These are phyloP conservation scores for Cheilosia variabilis DNA, from an alignment of 2,888 invertebrate genomes.

Conservation along the genomic window DNA sequence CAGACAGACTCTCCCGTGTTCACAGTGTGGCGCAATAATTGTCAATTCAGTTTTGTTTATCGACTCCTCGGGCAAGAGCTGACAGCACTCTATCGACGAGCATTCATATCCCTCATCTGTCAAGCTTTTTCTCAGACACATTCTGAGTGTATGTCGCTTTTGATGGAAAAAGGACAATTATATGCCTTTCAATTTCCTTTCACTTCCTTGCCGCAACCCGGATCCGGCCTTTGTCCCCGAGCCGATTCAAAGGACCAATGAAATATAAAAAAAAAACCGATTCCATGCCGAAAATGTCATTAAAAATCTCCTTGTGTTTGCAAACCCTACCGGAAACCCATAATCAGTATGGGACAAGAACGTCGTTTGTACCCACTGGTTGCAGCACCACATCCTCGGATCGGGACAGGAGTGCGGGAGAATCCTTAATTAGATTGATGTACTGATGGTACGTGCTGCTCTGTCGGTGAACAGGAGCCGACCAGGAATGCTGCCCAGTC, in stretches of 20 bases:
- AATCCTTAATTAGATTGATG: slow-evolving; percentile 67
- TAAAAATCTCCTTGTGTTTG: slow-evolving; percentile 57
- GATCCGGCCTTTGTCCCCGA: neutral
- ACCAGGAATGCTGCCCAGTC: slow-evolving; percentile 40
- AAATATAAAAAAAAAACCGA: neutral
- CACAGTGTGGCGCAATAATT: no score
- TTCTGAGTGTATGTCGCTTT: slow-evolving; percentile 9
- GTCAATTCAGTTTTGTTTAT: no score
- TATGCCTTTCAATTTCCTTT: slow-evolving; percentile 41
- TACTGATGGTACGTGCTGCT: slow-evolving; percentile 38
- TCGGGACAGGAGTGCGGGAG: slow-evolving; percentile 26
- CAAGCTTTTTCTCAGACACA: slow-evolving; percentile 39
- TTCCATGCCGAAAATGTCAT: slow-evolving; percentile 55
- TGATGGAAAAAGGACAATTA: slow-evolving; percentile 56
- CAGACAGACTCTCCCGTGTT: no score
- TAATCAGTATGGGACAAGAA: slow-evolving; percentile 56
- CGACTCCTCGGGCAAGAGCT: no score
- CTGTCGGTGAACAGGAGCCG: slow-evolving; percentile 13
- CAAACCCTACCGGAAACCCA: slow-evolving; percentile 50
- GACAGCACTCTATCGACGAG: neutral
- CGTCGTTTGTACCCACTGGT: slow-evolving; percentile 28
- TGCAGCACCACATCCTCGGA: slow-evolving; percentile 34
- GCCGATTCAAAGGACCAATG: neutral
- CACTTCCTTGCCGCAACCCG: slow-evolving; percentile 47
- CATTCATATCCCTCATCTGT: slow-evolving; percentile 2